phyloP scores from a whole-genome alignment of 35 echinoderm and acorn worm species.

The Patiria miniata region DNA sequence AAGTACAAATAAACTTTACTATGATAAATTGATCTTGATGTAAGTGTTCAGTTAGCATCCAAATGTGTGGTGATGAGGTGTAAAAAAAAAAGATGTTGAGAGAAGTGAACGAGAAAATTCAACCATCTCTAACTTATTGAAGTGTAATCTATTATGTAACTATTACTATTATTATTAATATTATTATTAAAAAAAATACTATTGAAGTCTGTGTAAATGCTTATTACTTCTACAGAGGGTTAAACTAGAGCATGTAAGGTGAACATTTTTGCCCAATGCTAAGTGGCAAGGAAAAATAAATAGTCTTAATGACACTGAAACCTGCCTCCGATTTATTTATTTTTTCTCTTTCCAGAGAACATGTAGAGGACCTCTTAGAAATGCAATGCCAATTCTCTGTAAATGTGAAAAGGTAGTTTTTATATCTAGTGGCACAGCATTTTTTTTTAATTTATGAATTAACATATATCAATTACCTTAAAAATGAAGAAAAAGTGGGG shows the following conservation, averaged over 20 bases:
- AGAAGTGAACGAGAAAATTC: neutral
- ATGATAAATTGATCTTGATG: conserved; percentile 13
- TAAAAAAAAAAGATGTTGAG: conserved; percentile 5
- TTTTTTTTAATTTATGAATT: no score
- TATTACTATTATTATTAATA: conserved; percentile 28
- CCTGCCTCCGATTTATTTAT: neutral
- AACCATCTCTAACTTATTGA: conserved; percentile 17
- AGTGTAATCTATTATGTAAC: conserved; percentile 26
- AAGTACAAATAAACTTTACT: conserved; percentile 4
- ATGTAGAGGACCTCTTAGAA: no score
- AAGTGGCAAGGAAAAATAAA: conserved; percentile 31
- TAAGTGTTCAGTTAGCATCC: neutral
- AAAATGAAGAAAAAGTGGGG: no score
- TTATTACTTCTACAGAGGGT: conserved; percentile 15
- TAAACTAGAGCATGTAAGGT: conserved; percentile 12
- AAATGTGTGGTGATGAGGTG: conserved; percentile 11
- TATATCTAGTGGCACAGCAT: no score
- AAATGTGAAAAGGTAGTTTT: no score
- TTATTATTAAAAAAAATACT: conserved; percentile 4
- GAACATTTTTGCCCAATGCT: conserved; percentile 9
- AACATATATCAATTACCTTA: no score
- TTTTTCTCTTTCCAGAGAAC: no score
- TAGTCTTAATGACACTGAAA: neutral
- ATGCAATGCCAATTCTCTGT: no score
- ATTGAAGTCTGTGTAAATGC: conserved; percentile 31